Percentiles rank a stretch among this genome's conserved stretches.
Conservation (phyloP, 2,888 invertebrate species). For the Ferrisia virgata region DNA sequence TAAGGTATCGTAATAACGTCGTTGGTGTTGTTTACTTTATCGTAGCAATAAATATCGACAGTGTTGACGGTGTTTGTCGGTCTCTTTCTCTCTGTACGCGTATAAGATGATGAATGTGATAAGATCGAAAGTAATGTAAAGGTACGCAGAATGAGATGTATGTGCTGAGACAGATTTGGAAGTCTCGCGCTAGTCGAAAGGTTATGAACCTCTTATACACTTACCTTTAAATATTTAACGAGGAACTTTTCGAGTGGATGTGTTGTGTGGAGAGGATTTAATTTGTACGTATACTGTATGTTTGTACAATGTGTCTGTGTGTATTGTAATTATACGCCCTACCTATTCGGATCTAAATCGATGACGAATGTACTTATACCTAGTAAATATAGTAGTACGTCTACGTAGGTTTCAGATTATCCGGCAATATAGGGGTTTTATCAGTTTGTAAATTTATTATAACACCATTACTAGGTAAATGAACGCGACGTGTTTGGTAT, state of each 20-base stretch:
- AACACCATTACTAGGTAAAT: neutral
- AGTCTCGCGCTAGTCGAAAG: neutral
- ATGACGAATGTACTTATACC: neutral
- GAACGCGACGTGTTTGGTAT: neutral
- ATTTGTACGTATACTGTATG: neutral
- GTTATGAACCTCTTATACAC: conserved; percentile 11
- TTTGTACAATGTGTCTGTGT: neutral
- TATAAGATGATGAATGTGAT: too few species aligned
- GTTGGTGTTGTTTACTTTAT: neutral
- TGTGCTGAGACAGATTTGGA: too few species aligned
- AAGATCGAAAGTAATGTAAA: too few species aligned
- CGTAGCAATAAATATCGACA: neutral
- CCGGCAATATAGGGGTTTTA: neutral
- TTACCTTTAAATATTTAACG: neutral
- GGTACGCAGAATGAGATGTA: too few species aligned
- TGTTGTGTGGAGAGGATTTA: neutral
- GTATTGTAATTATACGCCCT: neutral
- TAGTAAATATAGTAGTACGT: too few species aligned
- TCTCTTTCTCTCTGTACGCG: too few species aligned
- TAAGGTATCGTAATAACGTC: neutral
- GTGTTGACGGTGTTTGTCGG: neutral
- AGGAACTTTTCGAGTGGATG: neutral
- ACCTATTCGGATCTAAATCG: neutral
- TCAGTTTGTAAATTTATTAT: neutral
- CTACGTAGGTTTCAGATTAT: too few species aligned